phyloP scores from a whole-genome alignment of 2,888 invertebrate species.

The Diarsia brunnea region DNA sequence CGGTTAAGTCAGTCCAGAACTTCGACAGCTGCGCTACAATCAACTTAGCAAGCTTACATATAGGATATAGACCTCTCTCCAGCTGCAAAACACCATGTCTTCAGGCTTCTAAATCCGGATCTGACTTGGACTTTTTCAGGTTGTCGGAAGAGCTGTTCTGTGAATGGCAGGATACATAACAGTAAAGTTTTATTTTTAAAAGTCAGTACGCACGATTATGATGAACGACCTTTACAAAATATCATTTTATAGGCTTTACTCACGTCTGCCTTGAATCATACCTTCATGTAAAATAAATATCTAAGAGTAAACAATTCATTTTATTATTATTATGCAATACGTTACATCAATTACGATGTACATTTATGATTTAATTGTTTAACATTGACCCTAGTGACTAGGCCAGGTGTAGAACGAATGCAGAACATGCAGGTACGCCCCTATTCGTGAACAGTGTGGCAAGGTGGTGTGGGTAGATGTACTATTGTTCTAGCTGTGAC shows the following conservation, averaged over 20 bases:
- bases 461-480: conserved; percentile 57
- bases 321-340: conserved; percentile 58
- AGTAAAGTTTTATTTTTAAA: conserved; percentile 14
- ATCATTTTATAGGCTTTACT: conserved; percentile 37
- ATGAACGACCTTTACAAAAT: conserved; percentile 37
- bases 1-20: neutral
- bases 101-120: neutral
- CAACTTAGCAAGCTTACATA: too few species aligned
- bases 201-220: neutral
- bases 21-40: neutral
- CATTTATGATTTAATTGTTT: conserved; percentile 62
- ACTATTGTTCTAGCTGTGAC: conserved; percentile 62
- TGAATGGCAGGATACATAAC: conserved; percentile 23
- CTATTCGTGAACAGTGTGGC: conserved; percentile 41
- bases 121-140: neutral
- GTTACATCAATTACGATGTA: conserved; percentile 58
- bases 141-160: conserved; percentile 6
- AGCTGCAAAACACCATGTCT: neutral
- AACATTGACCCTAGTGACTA: conserved; percentile 63
- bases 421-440: conserved; percentile 51
- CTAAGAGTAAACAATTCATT: conserved; percentile 46
- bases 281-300: conserved; percentile 29
- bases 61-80: neutral
- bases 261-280: conserved; percentile 44
- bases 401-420: conserved; percentile 39